Evolutionary conservation across 2,797 vertebrate genomes (phyloP), one percentile per base, ranked within the genome.

Genomic region (Spinibarbus caldwelli): DNA sequence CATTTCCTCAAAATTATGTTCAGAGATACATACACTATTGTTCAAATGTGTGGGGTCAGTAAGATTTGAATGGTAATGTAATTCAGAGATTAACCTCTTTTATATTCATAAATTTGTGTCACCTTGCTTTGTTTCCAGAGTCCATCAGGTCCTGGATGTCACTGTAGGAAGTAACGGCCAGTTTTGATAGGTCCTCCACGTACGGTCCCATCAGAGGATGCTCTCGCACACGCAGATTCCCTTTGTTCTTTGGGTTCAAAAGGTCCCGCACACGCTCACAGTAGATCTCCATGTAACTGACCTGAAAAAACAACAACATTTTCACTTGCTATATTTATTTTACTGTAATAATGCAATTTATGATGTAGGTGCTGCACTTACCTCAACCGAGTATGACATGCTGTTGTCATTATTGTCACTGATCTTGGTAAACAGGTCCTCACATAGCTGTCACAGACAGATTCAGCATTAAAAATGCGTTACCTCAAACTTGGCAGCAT

Each of bases 251-350:
- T 81, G 97, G 97, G 88, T 97, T 97, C 86, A 97, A 93, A 77
- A 97, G 95, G 90, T 97, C 97, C 14, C 97, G 95, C 78, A 97
- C 96, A 0, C 97, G 95, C 73, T 97, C 97, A 0, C 97, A 97
- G 90, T 97, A 97, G 82, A 97, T 97, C 91, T 97, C 97, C 97
- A 97, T 97, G 91, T 97, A 97, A 90, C 96, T 97, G 87, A 97
- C 97, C 97, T 97, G 38, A 9, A 86, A 66, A 66, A n/a, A n/a
- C n/a, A 34, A 15, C 29, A 26, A 43, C 29, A 59, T 43, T n/a
- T 71, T 72, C 2, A 64, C 4, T 36, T 78, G 2, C 34, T 41
- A 15, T 49, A 38, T 54, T 23, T 15, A 43, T 23, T 71, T n/a
- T 15, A 14, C 21, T 5, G 11, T 36, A 80, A 57, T 1, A 67